phyloP scores from a whole-genome alignment of 2,113 vertebrate species.

The Rhizomys pruinosus region DNA sequence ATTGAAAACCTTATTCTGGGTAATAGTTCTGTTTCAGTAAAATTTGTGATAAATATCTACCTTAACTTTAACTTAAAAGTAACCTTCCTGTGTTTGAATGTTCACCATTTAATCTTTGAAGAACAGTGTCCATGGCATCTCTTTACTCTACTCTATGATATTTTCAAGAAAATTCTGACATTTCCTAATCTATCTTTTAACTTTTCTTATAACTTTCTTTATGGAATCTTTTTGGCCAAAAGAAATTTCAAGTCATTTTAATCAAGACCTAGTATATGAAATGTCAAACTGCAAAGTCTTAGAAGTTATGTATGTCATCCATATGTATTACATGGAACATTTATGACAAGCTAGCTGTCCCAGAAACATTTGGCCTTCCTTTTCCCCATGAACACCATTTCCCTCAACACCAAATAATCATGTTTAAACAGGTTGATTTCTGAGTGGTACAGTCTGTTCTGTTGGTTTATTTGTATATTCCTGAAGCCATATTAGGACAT shows the following conservation, averaged over 20 bases:
- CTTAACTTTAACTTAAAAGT: not conserved
- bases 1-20: not conserved
- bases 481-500: not conserved
- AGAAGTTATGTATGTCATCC: not conserved
- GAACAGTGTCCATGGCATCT: too few species aligned
- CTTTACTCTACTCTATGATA: too few species aligned
- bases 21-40: slow-evolving; percentile 31
- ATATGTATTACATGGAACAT: not conserved
- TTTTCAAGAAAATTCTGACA: too few species aligned
- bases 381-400: not conserved
- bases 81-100: too few species aligned
- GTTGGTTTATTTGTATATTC: not conserved
- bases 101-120: too few species aligned
- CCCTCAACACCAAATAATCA: not conserved
- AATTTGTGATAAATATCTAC: not conserved
- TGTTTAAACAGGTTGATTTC: not conserved
- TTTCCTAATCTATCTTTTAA: not conserved
- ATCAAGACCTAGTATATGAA: not conserved
- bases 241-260: slow-evolving; percentile 40
- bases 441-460: not conserved
- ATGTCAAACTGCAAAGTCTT: not conserved
- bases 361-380: not conserved
- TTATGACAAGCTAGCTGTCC: not conserved
- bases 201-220: slow-evolving; percentile 13
- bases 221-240: slow-evolving; percentile 11